Evolutionary conservation across 2,113 vertebrate species (phyloP), one percentile per base, ranked within the genome.

Genomic region (Oreocharis arfaki): DNA sequence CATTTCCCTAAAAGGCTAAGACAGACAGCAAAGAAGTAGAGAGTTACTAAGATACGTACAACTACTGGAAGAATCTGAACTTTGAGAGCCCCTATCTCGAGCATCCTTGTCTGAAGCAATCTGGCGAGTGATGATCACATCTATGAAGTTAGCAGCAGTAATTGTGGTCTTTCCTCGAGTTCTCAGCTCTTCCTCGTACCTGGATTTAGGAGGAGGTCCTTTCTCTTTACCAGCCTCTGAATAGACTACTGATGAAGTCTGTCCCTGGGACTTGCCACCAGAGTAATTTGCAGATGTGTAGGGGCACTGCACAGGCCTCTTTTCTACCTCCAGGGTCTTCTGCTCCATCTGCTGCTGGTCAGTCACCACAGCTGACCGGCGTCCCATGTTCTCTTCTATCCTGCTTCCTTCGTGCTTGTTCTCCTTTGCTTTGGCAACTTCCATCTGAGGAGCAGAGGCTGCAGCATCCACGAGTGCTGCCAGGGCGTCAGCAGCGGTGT

Each of bases 61-160:
- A 97, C 99, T 99, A 98, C 99, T 98, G 30, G 99, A 99, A 85
- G 99, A 99, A 98, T 99, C 99, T 11, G 99, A 99, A 96, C 99
- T 99, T 95, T 99, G 99, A 68, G 99, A 99, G 97, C 99, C 98
- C 90, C 99, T 98, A 81, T 99, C 99, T 76, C 99, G 98, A 6
- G 98, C 98, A 96, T 99, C 99, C 97, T 99, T 99, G 96, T 99
- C 99, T 33, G 99, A 98, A 78, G 99, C 99, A 83, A 99, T 99
- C 97, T 99, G 99, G 79, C 99, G 98, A 22, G 99, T 99, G 98
- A 99, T 99, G 98, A 99, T 99, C 97, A 99, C 99, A 91, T 99
- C 99, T 84, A 99, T 99, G 97, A 99, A 99, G 98, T 99, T 99
- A 93, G 99, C 99, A 44, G 99, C 99, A 33, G 99, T 99, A 94